These are phyloP conservation scores for Bombus pascuorum DNA, from an alignment of 1,140 invertebrate genomes.

Conservation along the genomic window DNA sequence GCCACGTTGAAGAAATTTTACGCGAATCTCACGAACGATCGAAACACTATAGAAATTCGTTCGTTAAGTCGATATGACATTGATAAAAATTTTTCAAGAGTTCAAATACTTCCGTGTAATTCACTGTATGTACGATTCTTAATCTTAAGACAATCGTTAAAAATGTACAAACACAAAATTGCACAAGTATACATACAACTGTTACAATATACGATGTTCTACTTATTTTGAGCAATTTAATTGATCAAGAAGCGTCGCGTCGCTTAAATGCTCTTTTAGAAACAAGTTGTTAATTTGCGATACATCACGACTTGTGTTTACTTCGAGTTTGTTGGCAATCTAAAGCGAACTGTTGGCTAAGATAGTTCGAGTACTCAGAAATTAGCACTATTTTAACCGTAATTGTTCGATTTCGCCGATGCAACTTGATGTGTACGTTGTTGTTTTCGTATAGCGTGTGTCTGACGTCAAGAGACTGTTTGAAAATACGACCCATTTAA, in stretches of 20 bases:
- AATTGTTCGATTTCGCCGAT: neutral
- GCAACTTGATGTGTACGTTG: neutral
- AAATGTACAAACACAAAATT: neutral
- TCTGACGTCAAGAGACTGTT: constrained; percentile 14
- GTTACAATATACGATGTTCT: neutral
- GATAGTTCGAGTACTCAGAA: neutral
- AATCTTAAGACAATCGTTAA: neutral
- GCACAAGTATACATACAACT: no score
- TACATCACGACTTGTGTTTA: neutral
- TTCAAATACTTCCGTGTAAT: no score
- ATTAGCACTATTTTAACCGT: constrained; percentile 25
- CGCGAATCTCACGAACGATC: neutral
- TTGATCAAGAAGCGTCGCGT: neutral
- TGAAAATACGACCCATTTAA: neutral
- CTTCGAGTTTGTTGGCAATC: constrained; percentile 6
- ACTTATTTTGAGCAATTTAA: neutral
- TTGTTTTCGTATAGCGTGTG: neutral
- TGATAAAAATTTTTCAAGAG: no score
- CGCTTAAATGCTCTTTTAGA: no score
- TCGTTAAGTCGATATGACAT: neutral
- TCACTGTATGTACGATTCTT: no score
- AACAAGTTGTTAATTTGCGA: neutral
- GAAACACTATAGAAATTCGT: neutral
- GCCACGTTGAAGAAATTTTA: neutral
- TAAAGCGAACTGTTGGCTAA: neutral